These are phyloP conservation scores for Litoditis marina DNA, from an alignment of 2,888 invertebrate genomes.

Conservation along the genomic window DNA sequence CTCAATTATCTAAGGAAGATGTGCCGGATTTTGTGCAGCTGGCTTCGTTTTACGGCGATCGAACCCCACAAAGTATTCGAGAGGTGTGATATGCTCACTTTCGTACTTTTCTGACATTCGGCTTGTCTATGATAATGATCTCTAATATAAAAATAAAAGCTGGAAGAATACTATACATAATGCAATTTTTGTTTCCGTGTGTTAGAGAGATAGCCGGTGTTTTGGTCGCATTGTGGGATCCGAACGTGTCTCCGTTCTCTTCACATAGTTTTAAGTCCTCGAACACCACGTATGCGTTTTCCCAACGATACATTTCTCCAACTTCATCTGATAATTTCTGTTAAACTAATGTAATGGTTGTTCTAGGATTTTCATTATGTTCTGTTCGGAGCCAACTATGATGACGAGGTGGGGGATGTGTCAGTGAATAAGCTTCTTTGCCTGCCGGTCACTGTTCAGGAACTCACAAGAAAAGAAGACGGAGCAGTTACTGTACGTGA, in stretches of 20 bases:
- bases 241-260: no score
- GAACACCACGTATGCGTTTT: no score
- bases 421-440: constrained; percentile 71
- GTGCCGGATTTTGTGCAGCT: constrained; percentile 92
- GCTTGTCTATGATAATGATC: not conserved
- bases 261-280: no score
- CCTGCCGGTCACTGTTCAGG: constrained; percentile 89
- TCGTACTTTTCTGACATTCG: not conserved
- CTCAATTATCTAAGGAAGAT: constrained; percentile 84
- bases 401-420: constrained; percentile 53
- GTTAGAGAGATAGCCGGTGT: no score
- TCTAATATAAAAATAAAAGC: no score
- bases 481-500: not conserved
- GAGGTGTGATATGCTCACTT: constrained; percentile 14
- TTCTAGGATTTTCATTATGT: constrained; percentile 66
- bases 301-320: no score
- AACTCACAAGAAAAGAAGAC: constrained; percentile 74
- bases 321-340: not conserved
- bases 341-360: not conserved
- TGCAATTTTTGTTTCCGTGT: no score
- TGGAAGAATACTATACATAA: no score
- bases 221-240: no score
- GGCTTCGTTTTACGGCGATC: constrained; percentile 88
- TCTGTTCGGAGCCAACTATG: constrained; percentile 64
- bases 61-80: constrained; percentile 68